Evolutionary conservation across 2,113 vertebrate species (phyloP).

Genomic region (Xyliphius kryptos): DNA sequence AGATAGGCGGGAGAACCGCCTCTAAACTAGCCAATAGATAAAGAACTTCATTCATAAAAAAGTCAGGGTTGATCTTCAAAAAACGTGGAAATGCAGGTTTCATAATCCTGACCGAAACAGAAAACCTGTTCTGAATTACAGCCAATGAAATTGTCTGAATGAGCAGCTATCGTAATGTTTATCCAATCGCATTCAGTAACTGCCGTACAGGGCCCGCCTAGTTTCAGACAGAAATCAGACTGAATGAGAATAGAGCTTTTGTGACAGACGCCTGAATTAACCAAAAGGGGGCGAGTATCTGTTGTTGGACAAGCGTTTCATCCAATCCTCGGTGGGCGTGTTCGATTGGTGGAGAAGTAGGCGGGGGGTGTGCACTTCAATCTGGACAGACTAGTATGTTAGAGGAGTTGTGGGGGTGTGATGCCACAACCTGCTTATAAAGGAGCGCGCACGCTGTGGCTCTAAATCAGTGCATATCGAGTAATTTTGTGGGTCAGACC

Average conservation of each 20-base stretch:
- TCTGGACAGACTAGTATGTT: conserved; percentile 67
- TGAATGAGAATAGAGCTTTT: too few relatives aligned
- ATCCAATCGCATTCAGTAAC: conserved; percentile 10
- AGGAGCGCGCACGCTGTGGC: conserved; percentile 62
- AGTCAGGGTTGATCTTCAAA: conserved; percentile 53
- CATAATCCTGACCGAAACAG: conserved; percentile 64
- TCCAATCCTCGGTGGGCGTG: too few relatives aligned
- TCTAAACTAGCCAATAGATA: conserved; percentile 52
- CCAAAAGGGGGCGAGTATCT: too few relatives aligned
- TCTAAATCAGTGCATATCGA: conserved; percentile 61
- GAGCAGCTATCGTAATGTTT: conserved; percentile 1
- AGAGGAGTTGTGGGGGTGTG: conserved; percentile 63
- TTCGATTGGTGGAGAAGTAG: too few relatives aligned
- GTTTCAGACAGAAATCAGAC: too few relatives aligned
- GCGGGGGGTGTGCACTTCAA: too few relatives aligned
- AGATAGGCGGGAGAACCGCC: conserved; percentile 46
- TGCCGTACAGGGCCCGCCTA: too few relatives aligned
- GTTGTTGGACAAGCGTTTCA: too few relatives aligned
- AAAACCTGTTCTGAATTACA: conserved; percentile 54
- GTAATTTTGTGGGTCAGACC: conserved; percentile 56
- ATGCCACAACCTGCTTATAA: conserved; percentile 73
- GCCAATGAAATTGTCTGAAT: conserved; percentile 50
- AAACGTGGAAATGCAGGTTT: conserved; percentile 63
- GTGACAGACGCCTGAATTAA: too few relatives aligned
- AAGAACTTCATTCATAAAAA: conserved; percentile 69